Conservation (phyloP, 1,140 invertebrate species). For the Trinorchestia longiramus region DNA sequence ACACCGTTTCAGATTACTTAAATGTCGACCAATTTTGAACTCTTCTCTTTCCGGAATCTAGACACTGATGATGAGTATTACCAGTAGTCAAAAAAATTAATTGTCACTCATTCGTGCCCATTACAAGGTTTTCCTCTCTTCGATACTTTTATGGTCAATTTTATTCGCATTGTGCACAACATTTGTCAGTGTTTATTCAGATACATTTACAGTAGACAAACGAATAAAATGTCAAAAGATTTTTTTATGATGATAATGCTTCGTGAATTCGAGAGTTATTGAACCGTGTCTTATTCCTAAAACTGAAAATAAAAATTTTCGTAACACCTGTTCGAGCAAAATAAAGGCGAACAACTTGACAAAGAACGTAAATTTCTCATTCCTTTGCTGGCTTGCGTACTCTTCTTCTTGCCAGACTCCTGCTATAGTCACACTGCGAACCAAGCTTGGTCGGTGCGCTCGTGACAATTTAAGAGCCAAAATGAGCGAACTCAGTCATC, state of each 20-base stretch:
- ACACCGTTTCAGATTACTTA: not conserved
- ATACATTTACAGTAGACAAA: not conserved
- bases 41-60: not conserved
- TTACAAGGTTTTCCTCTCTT: not conserved
- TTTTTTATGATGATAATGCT: not conserved
- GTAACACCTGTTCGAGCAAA: not conserved
- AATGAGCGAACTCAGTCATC: slow-evolving; percentile 49
- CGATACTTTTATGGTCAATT: not conserved
- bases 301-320: not conserved
- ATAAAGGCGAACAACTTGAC: not conserved
- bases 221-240: not conserved
- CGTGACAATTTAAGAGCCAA: slow-evolving; percentile 43
- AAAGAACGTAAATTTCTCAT: not conserved
- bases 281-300: not conserved
- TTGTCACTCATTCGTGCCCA: not conserved
- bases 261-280: not conserved
- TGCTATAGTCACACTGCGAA: not conserved
- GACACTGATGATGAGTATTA: not conserved
- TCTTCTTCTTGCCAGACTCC: not conserved
- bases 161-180: not conserved
- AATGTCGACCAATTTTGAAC: not conserved
- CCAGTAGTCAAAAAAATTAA: not conserved
- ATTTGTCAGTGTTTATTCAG: not conserved
- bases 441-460: slow-evolving; percentile 15
- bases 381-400: not conserved